Percentiles rank a stretch among this genome's conserved stretches.
Evolutionary conservation across 2,113 vertebrate genomes (phyloP).

Genomic region (Mustelus asterias): DNA sequence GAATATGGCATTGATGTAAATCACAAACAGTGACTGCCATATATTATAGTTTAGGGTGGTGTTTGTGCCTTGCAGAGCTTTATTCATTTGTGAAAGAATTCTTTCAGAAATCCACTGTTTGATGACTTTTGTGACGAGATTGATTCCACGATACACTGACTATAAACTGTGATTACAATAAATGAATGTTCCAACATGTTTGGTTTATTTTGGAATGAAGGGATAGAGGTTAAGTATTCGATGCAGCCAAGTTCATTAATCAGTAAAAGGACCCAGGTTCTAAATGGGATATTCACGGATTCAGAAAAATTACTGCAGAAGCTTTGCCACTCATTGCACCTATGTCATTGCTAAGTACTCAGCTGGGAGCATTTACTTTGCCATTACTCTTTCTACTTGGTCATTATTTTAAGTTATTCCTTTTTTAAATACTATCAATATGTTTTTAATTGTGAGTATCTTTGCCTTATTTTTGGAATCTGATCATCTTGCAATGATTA

Average conservation of each 20-base stretch:
- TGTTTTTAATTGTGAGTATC: not conserved
- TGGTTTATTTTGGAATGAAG: not conserved
- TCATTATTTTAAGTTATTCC: not conserved
- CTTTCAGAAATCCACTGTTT: slow-evolving; percentile 14
- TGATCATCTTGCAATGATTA: not conserved
- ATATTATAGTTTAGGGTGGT: not conserved
- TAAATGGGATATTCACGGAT: not conserved
- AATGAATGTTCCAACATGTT: slow-evolving; percentile 5
- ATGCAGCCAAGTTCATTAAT: not conserved
- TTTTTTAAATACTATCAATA: not conserved
- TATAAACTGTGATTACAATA: slow-evolving; percentile 26
- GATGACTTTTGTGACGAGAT: not conserved
- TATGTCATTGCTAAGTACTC: not conserved
- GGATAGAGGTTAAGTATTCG: not conserved
- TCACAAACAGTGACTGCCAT: not conserved
- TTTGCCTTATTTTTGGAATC: not conserved
- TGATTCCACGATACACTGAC: not conserved
- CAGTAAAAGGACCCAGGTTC: not conserved
- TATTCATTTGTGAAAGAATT: not conserved
- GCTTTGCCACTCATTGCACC: not conserved
- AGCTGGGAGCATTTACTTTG: not conserved
- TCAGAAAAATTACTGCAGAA: not conserved
- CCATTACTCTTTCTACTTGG: not conserved
- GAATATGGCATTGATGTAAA: slow-evolving; percentile 17
- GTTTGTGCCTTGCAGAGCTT: not conserved